Base-by-base conservation (phyloP, 2,888 invertebrate species). In the Fragum whitleyi region DNA sequence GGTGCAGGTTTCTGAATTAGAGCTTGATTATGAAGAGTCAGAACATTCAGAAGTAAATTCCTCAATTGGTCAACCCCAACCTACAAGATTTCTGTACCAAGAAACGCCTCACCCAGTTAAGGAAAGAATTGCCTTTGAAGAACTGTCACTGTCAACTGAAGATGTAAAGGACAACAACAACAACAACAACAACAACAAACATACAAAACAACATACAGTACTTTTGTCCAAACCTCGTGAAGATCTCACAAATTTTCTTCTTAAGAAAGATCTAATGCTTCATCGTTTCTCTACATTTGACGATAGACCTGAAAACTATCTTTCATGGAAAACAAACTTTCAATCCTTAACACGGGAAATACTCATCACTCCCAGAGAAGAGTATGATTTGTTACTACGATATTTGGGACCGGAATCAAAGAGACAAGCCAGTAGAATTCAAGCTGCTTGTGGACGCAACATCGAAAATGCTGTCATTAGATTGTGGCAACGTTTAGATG, bases 401-500 rank as follows among this genome's bases (percentile, higher is more conserved):
- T 55, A 55, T 21, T n/a, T 55, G 2, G 55, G 55, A 5, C 55
- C 19, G 2, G 21, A 55, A 55, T 55, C 55, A n/a, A 55, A 2
- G 23, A n/a, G 3, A 23, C 55, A 55, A 21, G 21, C 55, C 1
- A 55, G 5, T n/a, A 2, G 55, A 55, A 55, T 57, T 26, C 26
- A 57, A 28, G 26, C 57, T 57, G 57, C 57, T n/a, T 55, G 26
- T 39, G 14, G 2, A 16, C 47, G 26, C 29, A 36, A 70, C 26
- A 19, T 39, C 7, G 14, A 23, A 2, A 19, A 36, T 9, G 47
- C n/a, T n/a, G 1, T 68, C 9, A 19, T 36, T n/a, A 42, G 11
- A 68, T 9, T 68, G 26, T 68, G 68, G 68, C 7, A 21, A 42
- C 16, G 68, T 21, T n/a, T 68, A 47, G 47, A 72, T 21, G 72